A percentile compares a stretch with the other conserved stretches of the same genome.
Conservation (phyloP, 2,888 invertebrate species). For the Acronicta leporina region DNA sequence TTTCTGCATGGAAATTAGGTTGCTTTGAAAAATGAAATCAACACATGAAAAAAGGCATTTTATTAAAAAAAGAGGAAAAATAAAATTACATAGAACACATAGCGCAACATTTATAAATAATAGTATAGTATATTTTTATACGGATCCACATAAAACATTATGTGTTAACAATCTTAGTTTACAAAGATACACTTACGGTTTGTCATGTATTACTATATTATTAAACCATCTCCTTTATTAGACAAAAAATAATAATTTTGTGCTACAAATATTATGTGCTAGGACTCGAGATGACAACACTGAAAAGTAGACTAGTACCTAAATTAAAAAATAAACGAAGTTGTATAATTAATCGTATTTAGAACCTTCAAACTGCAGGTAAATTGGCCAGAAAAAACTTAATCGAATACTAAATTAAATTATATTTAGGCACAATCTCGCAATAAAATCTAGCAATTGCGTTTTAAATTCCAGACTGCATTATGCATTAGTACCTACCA, state of each 20-base stretch:
- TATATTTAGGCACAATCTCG: slow-evolving; percentile 51
- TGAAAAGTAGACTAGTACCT: slow-evolving; percentile 24
- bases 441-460: slow-evolving; percentile 31
- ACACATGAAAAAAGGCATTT: slow-evolving; percentile 74
- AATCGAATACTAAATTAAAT: slow-evolving; percentile 29
- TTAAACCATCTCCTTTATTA: slow-evolving; percentile 46
- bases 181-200: slow-evolving; percentile 67
- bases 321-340: slow-evolving; percentile 22
- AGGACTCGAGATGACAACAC: slow-evolving; percentile 18
- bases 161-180: slow-evolving; percentile 78
- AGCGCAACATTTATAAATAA: slow-evolving; percentile 85
- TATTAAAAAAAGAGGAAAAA: slow-evolving; percentile 75
- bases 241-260: slow-evolving; percentile 35
- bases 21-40: slow-evolving; percentile 43
- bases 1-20: too few species aligned
- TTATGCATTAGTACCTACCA: slow-evolving; percentile 36
- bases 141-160: slow-evolving; percentile 78
- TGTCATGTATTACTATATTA: slow-evolving; percentile 70
- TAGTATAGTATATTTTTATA: slow-evolving; percentile 65
- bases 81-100: slow-evolving; percentile 82
- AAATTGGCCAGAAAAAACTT: slow-evolving; percentile 39
- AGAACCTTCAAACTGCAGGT: slow-evolving; percentile 45
- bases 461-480: slow-evolving; percentile 22
- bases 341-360: slow-evolving; percentile 37
- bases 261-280: slow-evolving; percentile 62